Evolutionary conservation across 2,113 vertebrate species (phyloP), one percentile per base, ranked within the genome.

Genomic region (Elachura formosa): DNA sequence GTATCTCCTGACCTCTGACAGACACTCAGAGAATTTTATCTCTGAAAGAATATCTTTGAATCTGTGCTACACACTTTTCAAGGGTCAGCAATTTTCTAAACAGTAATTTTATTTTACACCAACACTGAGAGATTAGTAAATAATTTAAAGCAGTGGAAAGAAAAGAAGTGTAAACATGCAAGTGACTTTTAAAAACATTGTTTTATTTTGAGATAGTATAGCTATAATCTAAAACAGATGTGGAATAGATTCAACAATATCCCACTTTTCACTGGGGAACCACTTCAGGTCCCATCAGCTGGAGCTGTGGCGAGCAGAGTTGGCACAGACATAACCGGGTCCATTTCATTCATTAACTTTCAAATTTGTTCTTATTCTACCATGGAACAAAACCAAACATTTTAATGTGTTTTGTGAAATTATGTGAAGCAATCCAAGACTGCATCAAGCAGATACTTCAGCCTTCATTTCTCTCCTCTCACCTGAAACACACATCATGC

Each of bases 1-100:
- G 11, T 88, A 71, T 87, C 31, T 96, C 13, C 73, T 94, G 91
- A 92, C 69, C 73, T 94, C 77, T 96, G 85, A 49, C 66, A 87
- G 63, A 23, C 24, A 66, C n/a, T 68, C 66, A 59, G 54, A 84
- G 73, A 55, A 73, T 92, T 69, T 92, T 46, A 54, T 68, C 34
- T 66, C 23, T 66, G 63, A 78, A 92, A 48, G 14, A 83, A 87
- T 69, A 80, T 68, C 6, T 66, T 56, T 43, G 61, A 81, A 80
- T 45, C 33, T 54, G 23, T 55, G n/a, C 34, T 66, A 61, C 34
- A 41, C 85, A 19, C 26, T 82, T 66, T 56, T 78, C 17, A 52
- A 52, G 45, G 72, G 46, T 84, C 73, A 91, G 25, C 66, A 64
- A 81, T 95, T 95, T 91, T 79, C 78, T 88, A 93, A 93, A 93